phyloP scores from a whole-genome alignment of 2,797 vertebrate genomes.

The Hypotaenidia okinawae region DNA sequence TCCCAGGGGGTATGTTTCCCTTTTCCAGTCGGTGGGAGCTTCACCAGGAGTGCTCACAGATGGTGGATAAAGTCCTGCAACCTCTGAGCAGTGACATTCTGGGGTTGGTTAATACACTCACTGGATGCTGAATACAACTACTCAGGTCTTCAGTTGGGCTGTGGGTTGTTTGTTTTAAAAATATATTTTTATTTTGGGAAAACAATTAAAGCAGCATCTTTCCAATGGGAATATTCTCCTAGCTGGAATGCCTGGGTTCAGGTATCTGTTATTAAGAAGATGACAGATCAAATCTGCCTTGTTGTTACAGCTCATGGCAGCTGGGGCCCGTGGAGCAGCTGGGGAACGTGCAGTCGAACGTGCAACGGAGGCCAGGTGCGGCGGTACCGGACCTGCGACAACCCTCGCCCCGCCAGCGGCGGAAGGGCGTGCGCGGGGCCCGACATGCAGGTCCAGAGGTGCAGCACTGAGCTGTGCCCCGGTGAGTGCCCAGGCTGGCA shows the following conservation, averaged over 20 bases:
- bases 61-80: background rate
- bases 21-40: no score
- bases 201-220: background rate
- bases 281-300: background rate
- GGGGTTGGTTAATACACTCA: background rate
- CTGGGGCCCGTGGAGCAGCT: slow-evolving; percentile 93
- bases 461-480: slow-evolving; percentile 83
- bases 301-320: slow-evolving; percentile 85
- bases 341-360: slow-evolving; percentile 91
- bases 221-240: background rate
- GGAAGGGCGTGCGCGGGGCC: slow-evolving; percentile 90
- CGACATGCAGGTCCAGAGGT: slow-evolving; percentile 91
- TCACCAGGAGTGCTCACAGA: no score
- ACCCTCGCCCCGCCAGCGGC: slow-evolving; percentile 86
- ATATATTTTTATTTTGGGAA: background rate
- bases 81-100: accelerated
- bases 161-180: accelerated
- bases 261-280: background rate
- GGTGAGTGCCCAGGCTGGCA: slow-evolving; percentile 76
- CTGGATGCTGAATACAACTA: background rate
- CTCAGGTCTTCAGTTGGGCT: background rate
- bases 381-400: slow-evolving; percentile 91
- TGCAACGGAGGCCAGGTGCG: slow-evolving; percentile 91
- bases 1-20: no score
- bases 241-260: background rate